A percentile compares a stretch with the other conserved stretches of the same genome.
These are phyloP conservation scores for human DNA, from an alignment of 2,113 vertebrate species.

Conservation along the genomic window GRCh38 chr15:79735501-79736000, in stretches of 20 bases:
- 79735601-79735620: accelerated
- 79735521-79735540: neutral
- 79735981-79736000: neutral
- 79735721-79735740: neutral
- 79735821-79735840: neutral
- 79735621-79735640: too few relatives aligned
- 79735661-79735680: neutral
- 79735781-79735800: neutral
- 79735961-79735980: neutral
- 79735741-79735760: too few relatives aligned
- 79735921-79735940: neutral
- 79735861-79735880: neutral
- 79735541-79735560: neutral
- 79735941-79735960: neutral
- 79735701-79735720: neutral
- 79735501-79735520: neutral
- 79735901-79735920: neutral
- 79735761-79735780: neutral
- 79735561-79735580: neutral
- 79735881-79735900: neutral
- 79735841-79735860: neutral
- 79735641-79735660: neutral
- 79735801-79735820: neutral
- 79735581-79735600: neutral
- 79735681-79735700: too few relatives aligned